Conservation (phyloP, 2,797 vertebrate species). For the Cottoperca gobio region DNA sequence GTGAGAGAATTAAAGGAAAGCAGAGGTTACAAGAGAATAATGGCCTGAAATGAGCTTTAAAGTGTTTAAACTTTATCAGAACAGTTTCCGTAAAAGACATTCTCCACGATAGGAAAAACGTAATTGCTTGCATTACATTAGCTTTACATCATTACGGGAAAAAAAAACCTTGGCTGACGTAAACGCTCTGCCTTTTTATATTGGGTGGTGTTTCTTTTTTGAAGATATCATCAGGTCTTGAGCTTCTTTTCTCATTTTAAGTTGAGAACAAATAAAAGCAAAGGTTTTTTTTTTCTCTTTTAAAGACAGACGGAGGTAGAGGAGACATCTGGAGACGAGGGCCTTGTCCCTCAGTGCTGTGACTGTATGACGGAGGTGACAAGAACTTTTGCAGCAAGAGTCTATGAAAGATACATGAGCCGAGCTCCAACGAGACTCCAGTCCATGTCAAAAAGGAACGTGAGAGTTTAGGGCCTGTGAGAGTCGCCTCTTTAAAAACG, state of each 20-base stretch:
- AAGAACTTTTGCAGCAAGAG: constrained; percentile 46
- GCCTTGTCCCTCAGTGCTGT: constrained; percentile 26
- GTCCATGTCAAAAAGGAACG: constrained; percentile 37
- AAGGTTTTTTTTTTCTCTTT: not conserved
- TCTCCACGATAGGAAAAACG: not conserved
- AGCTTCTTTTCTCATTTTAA: not conserved
- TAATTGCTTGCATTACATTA: constrained; percentile 6
- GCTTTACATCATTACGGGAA: not conserved
- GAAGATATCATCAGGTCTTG: not conserved
- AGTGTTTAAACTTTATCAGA: constrained; percentile 17
- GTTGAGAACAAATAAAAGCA: not conserved
- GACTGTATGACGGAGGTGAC: constrained; percentile 45
- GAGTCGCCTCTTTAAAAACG: constrained; percentile 35
- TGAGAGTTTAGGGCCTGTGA: constrained; percentile 19
- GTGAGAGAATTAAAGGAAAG: constrained; percentile 8
- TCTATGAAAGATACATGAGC: constrained; percentile 71
- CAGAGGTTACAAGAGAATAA: constrained; percentile 1
- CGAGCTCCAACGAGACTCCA: constrained; percentile 28
- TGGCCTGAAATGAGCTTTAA: constrained; percentile 2
- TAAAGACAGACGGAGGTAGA: constrained; percentile 2
- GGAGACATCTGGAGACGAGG: constrained; percentile 26
- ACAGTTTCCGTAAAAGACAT: not conserved
- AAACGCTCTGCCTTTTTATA: not conserved
- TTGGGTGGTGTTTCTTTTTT: not conserved
- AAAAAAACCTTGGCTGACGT: not conserved